Base-by-base conservation (phyloP, 2,797 vertebrate genomes). In the Neosilurus hyrtlii region DNA sequence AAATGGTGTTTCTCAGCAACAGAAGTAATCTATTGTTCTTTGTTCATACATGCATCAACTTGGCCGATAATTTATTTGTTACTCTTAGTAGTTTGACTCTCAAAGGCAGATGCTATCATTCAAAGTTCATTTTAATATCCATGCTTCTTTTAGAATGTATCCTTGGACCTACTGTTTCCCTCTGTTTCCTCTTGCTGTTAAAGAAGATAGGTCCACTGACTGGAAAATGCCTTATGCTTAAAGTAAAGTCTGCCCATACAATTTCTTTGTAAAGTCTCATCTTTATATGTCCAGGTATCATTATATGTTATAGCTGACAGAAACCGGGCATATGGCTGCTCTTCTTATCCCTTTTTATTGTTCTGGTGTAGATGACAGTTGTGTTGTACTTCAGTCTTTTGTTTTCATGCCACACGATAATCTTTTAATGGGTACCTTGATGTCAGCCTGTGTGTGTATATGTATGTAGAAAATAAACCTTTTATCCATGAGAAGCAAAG, bases 11-110 rank as follows among this genome's bases (percentile, higher is more conserved):
- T 68, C 65, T 65, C 8, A 3, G 71, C 81, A 80, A 83, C 70
- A 71, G 54, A 84, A 71, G 79, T 82, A 81, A 83, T 80, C 68
- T 65, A 71, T 80, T 10, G 52, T 76, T 68, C 59, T 82, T 84
- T 86, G 84, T 89, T 87, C 86, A 82, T 83, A 80, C 73, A 83
- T 84, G 62, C 74, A 85, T 56, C 14, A 62, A 68, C 73, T 65
- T 80, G 74, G 80, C 76, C 80, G 71, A 82, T 65, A 80, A 85
- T 85, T 83, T 77, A 86, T 89, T 73, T 79, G 77, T 79, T 81
- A 83, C 80, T 85, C 52, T 65, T 56, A 30, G 30, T 30, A 30
- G 52, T 71, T 81, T n/a, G 22, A 15, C 67, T 83, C 70, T 24
- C 76, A 26, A 52, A 81, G 84, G 80, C 75, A 72, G 43, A 78